phyloP scores from a whole-genome alignment of 2,888 invertebrate species.

The Nomada flava region DNA sequence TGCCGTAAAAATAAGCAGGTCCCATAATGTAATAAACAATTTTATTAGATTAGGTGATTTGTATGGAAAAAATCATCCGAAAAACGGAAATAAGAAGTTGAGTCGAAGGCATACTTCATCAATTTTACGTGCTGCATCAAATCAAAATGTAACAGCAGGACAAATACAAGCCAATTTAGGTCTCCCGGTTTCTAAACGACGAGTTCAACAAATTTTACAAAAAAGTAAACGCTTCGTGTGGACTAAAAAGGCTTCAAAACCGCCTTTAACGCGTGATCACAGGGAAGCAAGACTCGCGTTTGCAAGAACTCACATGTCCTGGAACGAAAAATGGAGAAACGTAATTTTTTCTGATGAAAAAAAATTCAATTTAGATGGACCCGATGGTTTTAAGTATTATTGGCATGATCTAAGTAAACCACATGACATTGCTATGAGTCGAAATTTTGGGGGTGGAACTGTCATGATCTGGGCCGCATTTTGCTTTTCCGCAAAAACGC shows the following conservation, averaged over 20 bases:
- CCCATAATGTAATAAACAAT: not conserved
- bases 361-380: slow-evolving; percentile 2
- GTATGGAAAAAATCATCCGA: not conserved
- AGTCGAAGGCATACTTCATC: too few species aligned
- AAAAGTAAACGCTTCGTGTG: not conserved
- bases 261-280: not conserved
- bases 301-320: not conserved
- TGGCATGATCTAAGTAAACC: not conserved
- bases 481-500: slow-evolving; percentile 4
- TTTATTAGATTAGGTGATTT: not conserved
- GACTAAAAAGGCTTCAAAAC: not conserved
- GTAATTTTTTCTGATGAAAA: slow-evolving; percentile 7
- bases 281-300: not conserved
- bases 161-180: not conserved
- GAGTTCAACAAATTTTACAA: not conserved
- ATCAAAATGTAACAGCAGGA: not conserved
- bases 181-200: not conserved
- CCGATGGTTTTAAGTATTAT: slow-evolving; percentile 14
- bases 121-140: not conserved
- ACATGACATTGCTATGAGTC: not conserved
- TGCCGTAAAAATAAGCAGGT: not conserved
- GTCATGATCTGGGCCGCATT: slow-evolving; percentile 11
- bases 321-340: not conserved
- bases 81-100: not conserved
- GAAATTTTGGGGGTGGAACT: not conserved